phyloP scores from a whole-genome alignment of 2,888 invertebrate species.

The Thymelicus sylvestris region DNA sequence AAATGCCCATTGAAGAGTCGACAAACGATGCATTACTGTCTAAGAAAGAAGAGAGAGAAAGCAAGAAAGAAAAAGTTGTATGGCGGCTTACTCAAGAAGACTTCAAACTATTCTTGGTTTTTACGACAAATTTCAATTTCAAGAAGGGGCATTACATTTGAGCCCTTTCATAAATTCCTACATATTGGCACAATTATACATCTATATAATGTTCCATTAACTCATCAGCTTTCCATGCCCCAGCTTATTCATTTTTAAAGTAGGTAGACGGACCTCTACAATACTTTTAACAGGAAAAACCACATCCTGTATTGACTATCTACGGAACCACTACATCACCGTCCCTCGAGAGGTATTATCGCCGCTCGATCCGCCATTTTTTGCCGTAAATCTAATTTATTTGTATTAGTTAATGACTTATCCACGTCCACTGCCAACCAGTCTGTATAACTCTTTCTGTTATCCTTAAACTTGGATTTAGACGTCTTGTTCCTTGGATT shows the following conservation, averaged over 20 bases:
- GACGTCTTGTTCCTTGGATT: conserved; percentile 58
- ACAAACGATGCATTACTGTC: too few species aligned
- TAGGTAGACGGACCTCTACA: too few species aligned
- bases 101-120: too few species aligned
- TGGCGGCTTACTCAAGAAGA: too few species aligned
- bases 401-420: conserved; percentile 85
- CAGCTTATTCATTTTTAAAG: too few species aligned
- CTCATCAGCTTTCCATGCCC: too few species aligned
- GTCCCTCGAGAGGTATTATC: conserved; percentile 73
- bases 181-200: too few species aligned
- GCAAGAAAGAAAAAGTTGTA: not conserved
- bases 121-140: too few species aligned
- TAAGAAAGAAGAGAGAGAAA: not conserved
- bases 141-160: too few species aligned
- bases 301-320: conserved; percentile 58
- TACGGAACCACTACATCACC: conserved; percentile 55
- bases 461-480: conserved; percentile 42
- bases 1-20: too few species aligned
- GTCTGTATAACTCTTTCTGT: conserved; percentile 72
- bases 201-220: too few species aligned
- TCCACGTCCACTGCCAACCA: conserved; percentile 62
- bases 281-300: conserved; percentile 12
- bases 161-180: too few species aligned
- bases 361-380: conserved; percentile 72
- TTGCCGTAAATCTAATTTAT: conserved; percentile 84